Base-by-base conservation (phyloP, 2,888 invertebrate genomes). In the Drosophila tanythrix region DNA sequence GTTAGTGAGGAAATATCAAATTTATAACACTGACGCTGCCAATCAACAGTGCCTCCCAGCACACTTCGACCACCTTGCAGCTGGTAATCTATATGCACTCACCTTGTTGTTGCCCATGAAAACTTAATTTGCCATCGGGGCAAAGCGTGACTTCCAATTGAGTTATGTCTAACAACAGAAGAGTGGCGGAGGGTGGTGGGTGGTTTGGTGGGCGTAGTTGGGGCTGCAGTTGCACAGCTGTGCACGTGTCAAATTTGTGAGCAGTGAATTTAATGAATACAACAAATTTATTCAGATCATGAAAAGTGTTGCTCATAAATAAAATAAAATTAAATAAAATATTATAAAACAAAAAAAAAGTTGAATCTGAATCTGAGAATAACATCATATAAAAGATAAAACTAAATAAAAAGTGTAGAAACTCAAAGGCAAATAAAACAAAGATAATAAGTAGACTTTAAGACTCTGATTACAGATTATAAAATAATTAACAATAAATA, bases 21-120 rank as follows among this genome's bases (percentile, higher is more conserved):
- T 83, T 81, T 81, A 81, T 81, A 83, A 68, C 83, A 73, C 75
- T 78, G 84, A 82, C 82, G 79, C 81, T 81, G 71, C 78, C 81
- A 83, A 81, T 81, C 81, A 81, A 77, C 83, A 64, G 40, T 36
- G 65, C 57, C 60, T 43, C 21, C 27, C 11, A 27, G 25, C 18
- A n/a, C 36, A 31, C 27, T n/a, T 27, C n/a, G 3, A 1, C 21
- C 58, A 11, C 46, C 33, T 40, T 38, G 25, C 40, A 25, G 15
- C 31, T 10, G 2, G 36, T 15, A 13, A n/a, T 27, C 55, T 10
- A 46, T 35, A 43, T 29, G 51, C 46, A 21, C 57, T 72, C 63
- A 68, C 72, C 80, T 79, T 79, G 83, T 79, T 75, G 51, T 56
- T 56, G 71, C 65, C 73, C 71, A 79, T 83, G 88, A 90, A 86